phyloP scores from a whole-genome alignment of 2,113 vertebrate species.

The Cynoglossus semilaevis region DNA sequence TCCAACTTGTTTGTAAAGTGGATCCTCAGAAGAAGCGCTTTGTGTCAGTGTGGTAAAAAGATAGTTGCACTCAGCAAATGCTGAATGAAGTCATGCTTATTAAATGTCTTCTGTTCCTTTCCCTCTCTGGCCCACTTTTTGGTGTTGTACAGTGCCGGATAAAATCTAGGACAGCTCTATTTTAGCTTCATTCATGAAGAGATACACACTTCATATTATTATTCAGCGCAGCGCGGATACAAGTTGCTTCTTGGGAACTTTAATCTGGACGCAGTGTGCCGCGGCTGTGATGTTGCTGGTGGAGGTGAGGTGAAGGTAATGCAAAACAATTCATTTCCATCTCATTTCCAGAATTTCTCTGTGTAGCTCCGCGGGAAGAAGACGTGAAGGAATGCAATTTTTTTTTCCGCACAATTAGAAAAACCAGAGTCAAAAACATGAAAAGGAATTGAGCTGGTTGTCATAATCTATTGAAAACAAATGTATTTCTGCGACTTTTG shows the following conservation, averaged over 20 bases:
- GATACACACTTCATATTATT: slow-evolving; percentile 30
- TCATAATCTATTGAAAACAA: slow-evolving; percentile 19
- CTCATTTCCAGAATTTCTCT: slow-evolving; percentile 55
- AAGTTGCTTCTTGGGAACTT: slow-evolving; percentile 42
- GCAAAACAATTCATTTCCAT: slow-evolving; percentile 64
- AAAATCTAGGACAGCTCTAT: slow-evolving; percentile 23
- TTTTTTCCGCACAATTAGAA: slow-evolving; percentile 75
- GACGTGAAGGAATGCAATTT: slow-evolving; percentile 74
- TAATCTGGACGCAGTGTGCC: slow-evolving; percentile 33
- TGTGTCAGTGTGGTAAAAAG: background rate
- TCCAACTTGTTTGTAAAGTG: slow-evolving; percentile 12
- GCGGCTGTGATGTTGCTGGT: slow-evolving; percentile 15
- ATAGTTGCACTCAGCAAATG: background rate
- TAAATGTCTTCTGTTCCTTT: slow-evolving; percentile 18
- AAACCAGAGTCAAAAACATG: slow-evolving; percentile 57
- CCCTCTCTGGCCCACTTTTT: background rate
- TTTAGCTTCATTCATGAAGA: slow-evolving; percentile 35
- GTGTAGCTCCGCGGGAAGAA: slow-evolving; percentile 55
- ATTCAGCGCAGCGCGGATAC: slow-evolving; percentile 26
- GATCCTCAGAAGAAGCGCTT: background rate
- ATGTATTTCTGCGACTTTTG: slow-evolving; percentile 33
- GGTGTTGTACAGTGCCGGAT: slow-evolving; percentile 20
- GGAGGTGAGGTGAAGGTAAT: slow-evolving; percentile 53
- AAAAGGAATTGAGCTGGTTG: slow-evolving; percentile 33
- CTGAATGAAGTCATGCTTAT: slow-evolving; percentile 18